These are phyloP conservation scores for Hexactinellida sp. DNA, from an alignment of 37 sponge, comb jelly and placozoan species.

Conservation along the genomic window DNA sequence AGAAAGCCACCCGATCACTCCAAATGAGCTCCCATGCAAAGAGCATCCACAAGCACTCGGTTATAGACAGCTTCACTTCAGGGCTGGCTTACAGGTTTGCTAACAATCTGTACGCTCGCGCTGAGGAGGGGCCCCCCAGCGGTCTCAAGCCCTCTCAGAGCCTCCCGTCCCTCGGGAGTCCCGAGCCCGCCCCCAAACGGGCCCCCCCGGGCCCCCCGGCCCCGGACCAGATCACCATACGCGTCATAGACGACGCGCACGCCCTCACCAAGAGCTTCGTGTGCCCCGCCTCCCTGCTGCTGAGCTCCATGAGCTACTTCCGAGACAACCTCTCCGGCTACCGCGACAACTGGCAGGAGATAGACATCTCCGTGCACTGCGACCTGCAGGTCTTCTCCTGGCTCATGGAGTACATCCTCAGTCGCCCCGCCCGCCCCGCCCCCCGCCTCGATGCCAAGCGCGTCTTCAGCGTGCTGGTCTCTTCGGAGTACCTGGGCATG, in stretches of 20 bases:
- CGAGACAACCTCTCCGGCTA: conserved; percentile 54
- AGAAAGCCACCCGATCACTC: neutral
- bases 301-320: conserved; percentile 85
- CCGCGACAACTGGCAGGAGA: conserved; percentile 41
- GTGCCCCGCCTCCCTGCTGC: conserved; percentile 68
- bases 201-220: neutral
- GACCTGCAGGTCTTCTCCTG: conserved; percentile 81
- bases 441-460: conserved; percentile 33
- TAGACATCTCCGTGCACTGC: conserved; percentile 97
- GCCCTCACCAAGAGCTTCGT: conserved; percentile 38
- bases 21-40: neutral
- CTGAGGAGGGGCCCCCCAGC: neutral
- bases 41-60: neutral
- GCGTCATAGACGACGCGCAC: neutral
- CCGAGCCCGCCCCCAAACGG: neutral
- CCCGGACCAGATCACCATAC: neutral
- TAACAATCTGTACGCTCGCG: neutral
- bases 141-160: neutral
- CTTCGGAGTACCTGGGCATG: conserved; percentile 86
- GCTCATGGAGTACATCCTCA: conserved; percentile 81
- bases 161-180: neutral
- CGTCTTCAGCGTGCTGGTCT: conserved; percentile 71
- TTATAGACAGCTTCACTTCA: neutral
- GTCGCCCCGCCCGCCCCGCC: conserved; percentile 18
- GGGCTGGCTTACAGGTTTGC: neutral